Conservation (phyloP, 2,797 vertebrate species). For the Ptychobarbus kaznakovi region DNA sequence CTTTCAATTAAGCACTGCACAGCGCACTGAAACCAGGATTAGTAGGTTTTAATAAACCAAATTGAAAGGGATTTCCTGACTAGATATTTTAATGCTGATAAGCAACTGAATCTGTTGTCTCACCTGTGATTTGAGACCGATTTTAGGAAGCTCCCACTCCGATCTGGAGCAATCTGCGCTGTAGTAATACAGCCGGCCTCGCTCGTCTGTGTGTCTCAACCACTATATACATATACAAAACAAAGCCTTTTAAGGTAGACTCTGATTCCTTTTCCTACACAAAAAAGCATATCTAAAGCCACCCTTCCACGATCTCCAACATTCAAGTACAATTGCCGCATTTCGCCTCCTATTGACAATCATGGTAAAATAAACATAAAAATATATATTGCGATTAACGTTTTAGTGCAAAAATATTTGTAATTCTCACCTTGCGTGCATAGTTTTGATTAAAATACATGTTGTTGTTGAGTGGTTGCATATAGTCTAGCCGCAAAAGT, state of each 20-base stretch:
- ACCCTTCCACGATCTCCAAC: not conserved
- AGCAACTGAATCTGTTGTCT: not conserved
- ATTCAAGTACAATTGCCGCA: not conserved
- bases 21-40: not conserved
- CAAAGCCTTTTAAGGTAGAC: not conserved
- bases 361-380: not conserved
- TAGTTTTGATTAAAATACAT: not conserved
- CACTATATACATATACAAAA: constrained; percentile 77
- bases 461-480: not conserved
- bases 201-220: constrained; percentile 93
- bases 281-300: not conserved
- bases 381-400: not conserved
- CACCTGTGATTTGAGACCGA: constrained; percentile 69
- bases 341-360: not conserved
- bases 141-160: constrained; percentile 95
- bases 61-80: not conserved
- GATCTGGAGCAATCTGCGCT: constrained; percentile 92
- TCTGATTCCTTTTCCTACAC: not conserved
- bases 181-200: constrained; percentile 94
- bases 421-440: not conserved
- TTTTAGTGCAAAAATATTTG: not conserved
- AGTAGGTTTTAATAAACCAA: constrained; percentile 2
- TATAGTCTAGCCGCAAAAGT: not conserved
- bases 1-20: not conserved
- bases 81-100: constrained; percentile 4